Conservation (phyloP, 2,113 vertebrate species). For the Motacilla tschutschensis region DNA sequence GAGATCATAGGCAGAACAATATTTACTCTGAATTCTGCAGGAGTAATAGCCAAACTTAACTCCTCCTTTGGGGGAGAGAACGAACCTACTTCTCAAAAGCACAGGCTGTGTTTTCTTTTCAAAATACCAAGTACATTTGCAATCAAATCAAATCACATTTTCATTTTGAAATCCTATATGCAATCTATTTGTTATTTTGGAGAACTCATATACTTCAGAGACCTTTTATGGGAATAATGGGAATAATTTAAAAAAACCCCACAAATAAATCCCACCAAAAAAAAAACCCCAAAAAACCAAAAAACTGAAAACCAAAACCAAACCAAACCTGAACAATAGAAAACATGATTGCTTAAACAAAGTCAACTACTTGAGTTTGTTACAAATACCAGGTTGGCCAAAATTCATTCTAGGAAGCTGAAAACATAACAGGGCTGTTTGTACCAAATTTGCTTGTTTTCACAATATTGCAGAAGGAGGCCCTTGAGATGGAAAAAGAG, state of each 20-base stretch:
- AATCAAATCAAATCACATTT: neutral
- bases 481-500: neutral
- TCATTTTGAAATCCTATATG: neutral
- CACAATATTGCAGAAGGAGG: neutral
- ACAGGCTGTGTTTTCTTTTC: neutral
- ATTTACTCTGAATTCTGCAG: neutral
- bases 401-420: neutral
- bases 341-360: neutral
- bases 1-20: neutral
- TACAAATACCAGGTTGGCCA: neutral
- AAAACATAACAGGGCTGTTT: neutral
- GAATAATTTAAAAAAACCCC: too few relatives aligned
- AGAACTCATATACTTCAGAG: neutral
- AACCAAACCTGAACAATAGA: neutral
- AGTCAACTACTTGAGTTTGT: neutral
- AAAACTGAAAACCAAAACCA: neutral
- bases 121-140: neutral
- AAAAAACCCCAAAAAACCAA: too few relatives aligned
- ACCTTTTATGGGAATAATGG: neutral
- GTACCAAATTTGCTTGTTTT: neutral
- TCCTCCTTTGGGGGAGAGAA: neutral
- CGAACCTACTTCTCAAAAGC: neutral
- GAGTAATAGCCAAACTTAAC: neutral
- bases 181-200: neutral
- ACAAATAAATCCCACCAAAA: neutral